Evolutionary conservation across 1,140 invertebrate genomes (phyloP), one percentile per base, ranked within the genome.

Genomic region (Galendromus occidentalis): DNA sequence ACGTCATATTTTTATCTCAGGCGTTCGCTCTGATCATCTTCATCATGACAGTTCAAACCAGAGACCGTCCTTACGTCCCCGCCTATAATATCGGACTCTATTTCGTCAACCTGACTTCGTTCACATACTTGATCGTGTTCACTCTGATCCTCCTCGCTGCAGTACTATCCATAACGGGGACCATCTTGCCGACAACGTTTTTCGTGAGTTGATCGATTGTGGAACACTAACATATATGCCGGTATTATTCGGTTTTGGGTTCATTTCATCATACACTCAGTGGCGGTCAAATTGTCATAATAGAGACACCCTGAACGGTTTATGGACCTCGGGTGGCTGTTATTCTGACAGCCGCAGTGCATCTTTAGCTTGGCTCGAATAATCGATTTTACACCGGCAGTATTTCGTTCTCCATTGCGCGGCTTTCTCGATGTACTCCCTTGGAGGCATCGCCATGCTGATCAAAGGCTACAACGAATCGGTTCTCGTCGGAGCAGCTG

Each of bases 21-120:
- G 51, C 33, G 51, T 59, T 59, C 2, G 51, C 51, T 14, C 22
- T 59, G 20, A 59, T 59, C 14, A 59, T 59, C 51, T 59, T 59
- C 51, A 59, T 59, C 1, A 17, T 59, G 51, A 59, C 51, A 1
- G 51, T 59, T 17, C 51, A 59, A 59, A 59, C 51, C 14, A 25
- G 20, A 59, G 51, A 59, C 25, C 51, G 51, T 14, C 51, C 51
- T 6, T 59, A 18, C 20, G 51, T 33, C 14, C 22, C 25, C 2
- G 51, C 51, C 2, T 59, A 59, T 33, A 59, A 59, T 59, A 25
- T 59, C 2, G 25, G 25, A 4, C 33, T 59, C 14, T 59, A 59
- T 9, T 59, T 59, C 51, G 51, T 59, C 22, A 59, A 59, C 9
- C 25, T 59, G 51, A 59, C 51, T 14, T 59, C 51, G 25, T 59